phyloP scores from a whole-genome alignment of 2,888 invertebrate species.

The Helicoverpa assulta region DNA sequence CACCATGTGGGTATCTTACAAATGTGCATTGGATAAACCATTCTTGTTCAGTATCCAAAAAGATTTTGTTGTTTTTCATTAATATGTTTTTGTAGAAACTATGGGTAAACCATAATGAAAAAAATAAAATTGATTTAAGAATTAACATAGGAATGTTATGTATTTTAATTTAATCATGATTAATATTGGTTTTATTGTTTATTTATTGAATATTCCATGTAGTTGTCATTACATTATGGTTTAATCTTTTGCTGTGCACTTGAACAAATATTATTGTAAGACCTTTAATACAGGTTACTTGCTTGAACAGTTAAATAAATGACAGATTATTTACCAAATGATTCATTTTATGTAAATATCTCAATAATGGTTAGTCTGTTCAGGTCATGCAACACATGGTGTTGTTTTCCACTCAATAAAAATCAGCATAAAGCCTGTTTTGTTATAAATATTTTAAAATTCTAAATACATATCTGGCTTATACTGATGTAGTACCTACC shows the following conservation, averaged over 20 bases:
- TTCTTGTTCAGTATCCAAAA: not conserved
- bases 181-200: constrained; percentile 18
- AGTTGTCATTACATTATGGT: constrained; percentile 29
- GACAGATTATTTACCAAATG: constrained; percentile 40
- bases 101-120: too few relatives aligned
- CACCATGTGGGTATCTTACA: constrained; percentile 24
- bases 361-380: constrained; percentile 28
- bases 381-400: constrained; percentile 30
- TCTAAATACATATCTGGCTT: too few relatives aligned
- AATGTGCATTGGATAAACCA: not conserved
- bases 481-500: too few relatives aligned
- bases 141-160: too few relatives aligned
- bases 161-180: not conserved
- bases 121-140: too few relatives aligned
- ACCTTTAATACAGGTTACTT: constrained; percentile 37
- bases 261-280: constrained; percentile 63
- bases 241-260: constrained; percentile 48
- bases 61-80: not conserved
- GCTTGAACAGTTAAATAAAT: constrained; percentile 44
- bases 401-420: not conserved
- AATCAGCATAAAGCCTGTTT: too few relatives aligned
- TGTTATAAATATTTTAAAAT: too few relatives aligned
- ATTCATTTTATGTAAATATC: constrained; percentile 54
- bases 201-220: constrained; percentile 33
- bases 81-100: too few relatives aligned